phyloP scores from a whole-genome alignment of 2,797 vertebrate species.

The Choloepus didactylus region DNA sequence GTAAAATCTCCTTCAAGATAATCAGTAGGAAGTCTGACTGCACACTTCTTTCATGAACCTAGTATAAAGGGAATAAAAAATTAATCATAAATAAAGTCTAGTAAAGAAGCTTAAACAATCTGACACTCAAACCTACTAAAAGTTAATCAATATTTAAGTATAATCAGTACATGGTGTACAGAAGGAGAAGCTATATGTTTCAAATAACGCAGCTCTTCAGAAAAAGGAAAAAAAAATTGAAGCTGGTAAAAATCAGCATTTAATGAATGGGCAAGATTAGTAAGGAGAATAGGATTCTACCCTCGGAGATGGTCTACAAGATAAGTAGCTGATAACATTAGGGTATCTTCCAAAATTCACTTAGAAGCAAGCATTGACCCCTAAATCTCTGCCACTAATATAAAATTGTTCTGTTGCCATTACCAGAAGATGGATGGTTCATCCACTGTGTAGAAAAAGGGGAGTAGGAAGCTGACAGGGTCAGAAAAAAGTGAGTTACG shows the following conservation, averaged over 20 bases:
- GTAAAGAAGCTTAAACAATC: neutral
- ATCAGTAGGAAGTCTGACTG: constrained; percentile 97
- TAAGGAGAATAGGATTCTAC: neutral
- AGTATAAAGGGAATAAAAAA: constrained; percentile 48
- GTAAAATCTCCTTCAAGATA: constrained; percentile 95
- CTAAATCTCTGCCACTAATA: neutral
- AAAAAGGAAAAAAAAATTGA: neutral
- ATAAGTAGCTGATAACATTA: neutral
- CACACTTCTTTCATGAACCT: constrained; percentile 99
- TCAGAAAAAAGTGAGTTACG: neutral
- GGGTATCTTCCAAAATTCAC: neutral
- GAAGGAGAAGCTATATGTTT: neutral
- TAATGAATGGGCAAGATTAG: neutral
- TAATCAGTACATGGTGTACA: neutral
- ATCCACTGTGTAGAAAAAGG: neutral
- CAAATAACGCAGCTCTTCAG: constrained; percentile 30
- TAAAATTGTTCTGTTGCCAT: neutral
- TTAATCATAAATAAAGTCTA: neutral
- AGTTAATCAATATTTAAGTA: neutral
- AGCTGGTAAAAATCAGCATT: neutral
- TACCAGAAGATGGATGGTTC: neutral
- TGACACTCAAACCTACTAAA: neutral
- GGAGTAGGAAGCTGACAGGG: neutral
- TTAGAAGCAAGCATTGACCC: neutral
- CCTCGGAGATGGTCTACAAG: neutral